A percentile compares a stretch with the other conserved stretches of the same genome.
phyloP scores from a whole-genome alignment of 2,113 vertebrate species.

The Catharus fuscescens region DNA sequence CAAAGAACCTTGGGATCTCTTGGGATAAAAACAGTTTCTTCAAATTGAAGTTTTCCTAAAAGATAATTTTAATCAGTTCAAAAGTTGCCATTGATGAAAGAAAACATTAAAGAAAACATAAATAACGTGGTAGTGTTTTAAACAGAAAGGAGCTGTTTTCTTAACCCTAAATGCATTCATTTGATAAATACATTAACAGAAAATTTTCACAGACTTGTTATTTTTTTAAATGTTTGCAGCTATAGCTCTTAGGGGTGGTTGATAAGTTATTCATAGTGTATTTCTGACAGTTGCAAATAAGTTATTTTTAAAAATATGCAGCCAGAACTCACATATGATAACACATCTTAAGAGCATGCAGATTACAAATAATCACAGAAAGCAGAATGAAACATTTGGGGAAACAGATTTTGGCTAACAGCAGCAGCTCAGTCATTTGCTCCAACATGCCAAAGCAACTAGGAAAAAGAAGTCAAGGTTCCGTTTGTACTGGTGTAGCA shows the following conservation, averaged over 20 bases:
- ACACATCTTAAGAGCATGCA: slow-evolving; percentile 11
- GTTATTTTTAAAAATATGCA: neutral
- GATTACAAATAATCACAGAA: slow-evolving; percentile 54
- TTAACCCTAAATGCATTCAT: neutral
- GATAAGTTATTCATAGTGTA: slow-evolving; percentile 43
- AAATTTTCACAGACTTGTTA: slow-evolving; percentile 23
- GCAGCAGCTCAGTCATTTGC: slow-evolving; percentile 12
- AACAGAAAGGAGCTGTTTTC: neutral
- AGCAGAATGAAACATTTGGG: slow-evolving; percentile 9
- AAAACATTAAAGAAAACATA: neutral
- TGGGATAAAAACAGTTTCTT: neutral
- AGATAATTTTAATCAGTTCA: neutral
- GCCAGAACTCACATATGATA: slow-evolving; percentile 25
- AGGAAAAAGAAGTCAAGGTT: slow-evolving; percentile 13
- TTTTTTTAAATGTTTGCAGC: neutral
- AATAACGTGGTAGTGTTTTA: neutral
- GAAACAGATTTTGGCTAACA: slow-evolving; percentile 30
- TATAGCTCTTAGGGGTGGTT: neutral
- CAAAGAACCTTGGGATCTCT: neutral
- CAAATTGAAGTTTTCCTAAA: neutral
- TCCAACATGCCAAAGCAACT: neutral
- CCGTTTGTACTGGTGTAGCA: neutral
- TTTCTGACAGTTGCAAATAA: slow-evolving; percentile 31
- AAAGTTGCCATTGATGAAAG: neutral
- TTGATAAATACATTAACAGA: slow-evolving; percentile 41